phyloP scores from a whole-genome alignment of 2,113 vertebrate species.

The Egretta garzetta region DNA sequence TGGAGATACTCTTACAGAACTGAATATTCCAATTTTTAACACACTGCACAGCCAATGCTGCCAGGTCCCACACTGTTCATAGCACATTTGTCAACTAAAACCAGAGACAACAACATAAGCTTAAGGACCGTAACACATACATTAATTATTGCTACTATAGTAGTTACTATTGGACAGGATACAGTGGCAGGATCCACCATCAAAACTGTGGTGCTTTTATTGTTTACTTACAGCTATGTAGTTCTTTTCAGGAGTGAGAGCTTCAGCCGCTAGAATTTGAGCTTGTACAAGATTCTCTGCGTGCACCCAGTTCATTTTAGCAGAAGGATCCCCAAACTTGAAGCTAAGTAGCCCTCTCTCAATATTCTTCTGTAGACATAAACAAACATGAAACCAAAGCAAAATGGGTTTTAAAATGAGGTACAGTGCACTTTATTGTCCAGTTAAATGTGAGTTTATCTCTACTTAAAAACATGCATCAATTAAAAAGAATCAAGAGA shows the following conservation, averaged over 20 bases:
- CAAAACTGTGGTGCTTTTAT: neutral
- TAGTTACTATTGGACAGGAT: neutral
- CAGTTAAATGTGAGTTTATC: neutral
- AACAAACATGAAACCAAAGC: neutral
- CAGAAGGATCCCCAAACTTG: constrained; percentile 80
- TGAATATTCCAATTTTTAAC: neutral
- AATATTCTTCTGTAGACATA: constrained; percentile 80
- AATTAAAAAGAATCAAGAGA: neutral
- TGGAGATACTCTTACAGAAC: neutral
- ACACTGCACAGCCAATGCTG: neutral
- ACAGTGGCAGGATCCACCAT: neutral
- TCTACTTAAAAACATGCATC: neutral
- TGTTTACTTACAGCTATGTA: constrained; percentile 85
- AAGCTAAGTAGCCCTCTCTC: constrained; percentile 85
- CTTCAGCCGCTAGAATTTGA: constrained; percentile 86
- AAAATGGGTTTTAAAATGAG: neutral
- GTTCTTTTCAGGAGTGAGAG: constrained; percentile 78
- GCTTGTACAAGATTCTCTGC: constrained; percentile 89
- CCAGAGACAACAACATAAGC: neutral
- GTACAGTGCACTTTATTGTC: neutral
- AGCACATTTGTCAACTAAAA: neutral
- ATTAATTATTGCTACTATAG: neutral
- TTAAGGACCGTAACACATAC: neutral
- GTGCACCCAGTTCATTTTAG: constrained; percentile 93
- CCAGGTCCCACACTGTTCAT: neutral